Conservation (phyloP, 2,113 vertebrate species). For the Sciurus niger region DNA sequence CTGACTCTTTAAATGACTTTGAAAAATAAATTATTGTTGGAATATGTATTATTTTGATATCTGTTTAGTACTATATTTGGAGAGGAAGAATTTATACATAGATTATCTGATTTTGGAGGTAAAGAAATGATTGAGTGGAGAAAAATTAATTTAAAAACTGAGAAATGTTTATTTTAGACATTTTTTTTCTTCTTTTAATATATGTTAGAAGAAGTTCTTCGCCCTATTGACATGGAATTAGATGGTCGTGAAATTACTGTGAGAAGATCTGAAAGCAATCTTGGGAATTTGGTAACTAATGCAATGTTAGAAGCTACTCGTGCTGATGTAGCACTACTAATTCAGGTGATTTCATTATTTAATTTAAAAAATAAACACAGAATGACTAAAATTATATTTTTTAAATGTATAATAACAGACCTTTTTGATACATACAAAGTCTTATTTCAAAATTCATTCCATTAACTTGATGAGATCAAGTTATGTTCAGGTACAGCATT, state of each 20-base stretch:
- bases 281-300: conserved; percentile 75
- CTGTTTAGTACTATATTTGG: neutral
- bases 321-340: conserved; percentile 77
- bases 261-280: conserved; percentile 73
- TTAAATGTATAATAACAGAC: neutral
- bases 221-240: conserved; percentile 72
- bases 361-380: conserved; percentile 4
- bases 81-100: neutral
- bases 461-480: neutral
- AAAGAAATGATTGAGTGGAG: neutral
- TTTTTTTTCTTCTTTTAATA: conserved; percentile 50
- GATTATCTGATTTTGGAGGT: neutral
- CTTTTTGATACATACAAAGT: neutral
- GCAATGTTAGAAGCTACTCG: conserved; percentile 76
- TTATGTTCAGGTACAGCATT: neutral
- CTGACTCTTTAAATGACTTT: neutral
- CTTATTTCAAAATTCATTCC: neutral
- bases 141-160: conserved; percentile 11
- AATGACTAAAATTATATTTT: conserved; percentile 12
- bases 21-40: conserved; percentile 42
- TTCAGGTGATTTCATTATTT: conserved; percentile 70
- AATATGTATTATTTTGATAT: neutral
- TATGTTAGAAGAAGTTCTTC: conserved; percentile 79
- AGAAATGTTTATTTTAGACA: conserved; percentile 37
- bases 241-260: conserved; percentile 68